Base-by-base conservation (phyloP, 2,113 vertebrate genomes). In the Chunga burmeisteri region DNA sequence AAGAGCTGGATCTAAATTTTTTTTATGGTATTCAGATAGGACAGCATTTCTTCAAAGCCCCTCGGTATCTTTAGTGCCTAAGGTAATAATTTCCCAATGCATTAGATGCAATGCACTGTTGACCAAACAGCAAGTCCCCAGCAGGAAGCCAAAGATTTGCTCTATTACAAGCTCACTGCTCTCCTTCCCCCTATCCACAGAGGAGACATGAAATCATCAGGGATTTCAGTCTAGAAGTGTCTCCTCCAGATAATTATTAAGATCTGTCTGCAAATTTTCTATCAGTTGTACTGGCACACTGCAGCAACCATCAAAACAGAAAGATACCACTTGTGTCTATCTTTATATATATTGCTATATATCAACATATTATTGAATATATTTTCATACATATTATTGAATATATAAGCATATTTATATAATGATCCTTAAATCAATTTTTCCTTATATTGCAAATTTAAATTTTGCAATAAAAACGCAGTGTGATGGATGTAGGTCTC, bases 401-500 rank as follows among this genome's bases (percentile, higher is more conserved):
- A 67, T 17, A 50, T 50, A 59, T 18, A 95, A 67, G 26, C 27
- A 11, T 73, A 92, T 87, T 96, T 96, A 81, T 79, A 40, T 38
- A 52, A 81, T 34, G 47, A 84, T 63, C 61, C 32, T 72, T 85
- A 86, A 75, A 86, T 82, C 38, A 59, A 77, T 86, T 93, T 95
- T 84, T 78, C 72, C 80, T 93, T 81, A 10, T 6, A 59, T 56
- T 63, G 52, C 58, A 94, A 40, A 68, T 85, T 86, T 88, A 80
- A 80, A 36, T 89, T 84, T 94, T 78, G 42, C 53, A 86, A 84
- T 95, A 92, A 94, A 96, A 94, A 71, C 56, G 61, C 32, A 29
- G 34, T 61, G 30, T 95, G 93, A 86, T 92, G 32, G 32, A 95
- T 96, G 38, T 59, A 62, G 6, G 25, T 47, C 56, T 52, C 52